A percentile compares a stretch with the other conserved stretches of the same genome.
Conservation (phyloP, 2,113 vertebrate genomes). For the Tor tambroides region DNA sequence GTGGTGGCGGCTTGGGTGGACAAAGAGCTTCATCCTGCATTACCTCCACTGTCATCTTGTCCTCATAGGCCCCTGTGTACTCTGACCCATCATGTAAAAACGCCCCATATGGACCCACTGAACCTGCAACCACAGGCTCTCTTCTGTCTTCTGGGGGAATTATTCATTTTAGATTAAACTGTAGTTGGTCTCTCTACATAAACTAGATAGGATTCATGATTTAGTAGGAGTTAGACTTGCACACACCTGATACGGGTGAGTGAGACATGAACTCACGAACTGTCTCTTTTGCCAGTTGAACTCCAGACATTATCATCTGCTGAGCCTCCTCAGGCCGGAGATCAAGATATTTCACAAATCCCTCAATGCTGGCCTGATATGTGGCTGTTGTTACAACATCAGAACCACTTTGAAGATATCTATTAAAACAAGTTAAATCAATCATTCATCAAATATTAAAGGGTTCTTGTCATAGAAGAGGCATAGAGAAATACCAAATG, state of each 20-base stretch:
- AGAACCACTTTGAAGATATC: constrained; percentile 77
- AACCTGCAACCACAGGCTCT: constrained; percentile 75
- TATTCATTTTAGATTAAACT: not conserved
- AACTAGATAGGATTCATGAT: not conserved
- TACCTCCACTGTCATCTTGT: constrained; percentile 77
- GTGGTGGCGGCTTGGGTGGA: not conserved
- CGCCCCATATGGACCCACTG: constrained; percentile 80
- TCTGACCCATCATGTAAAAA: constrained; percentile 79
- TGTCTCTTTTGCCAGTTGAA: constrained; percentile 74
- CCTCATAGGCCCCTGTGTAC: constrained; percentile 78
- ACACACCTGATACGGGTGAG: constrained; percentile 61
- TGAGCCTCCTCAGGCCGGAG: constrained; percentile 69
- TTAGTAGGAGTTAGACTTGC: not conserved
- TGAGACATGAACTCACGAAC: constrained; percentile 63
- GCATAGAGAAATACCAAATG: not conserved
- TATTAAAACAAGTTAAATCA: constrained; percentile 54
- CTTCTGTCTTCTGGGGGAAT: constrained; percentile 60
- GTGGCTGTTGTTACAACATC: constrained; percentile 80
- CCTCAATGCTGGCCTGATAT: constrained; percentile 81
- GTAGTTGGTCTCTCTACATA: not conserved
- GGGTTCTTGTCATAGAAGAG: not conserved
- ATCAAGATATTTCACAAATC: constrained; percentile 73
- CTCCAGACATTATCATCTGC: constrained; percentile 75
- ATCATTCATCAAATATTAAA: not conserved
- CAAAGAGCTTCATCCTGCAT: not conserved